Evolutionary conservation across 1,140 invertebrate genomes (phyloP).

Genomic region (Drosophila navojoa): DNA sequence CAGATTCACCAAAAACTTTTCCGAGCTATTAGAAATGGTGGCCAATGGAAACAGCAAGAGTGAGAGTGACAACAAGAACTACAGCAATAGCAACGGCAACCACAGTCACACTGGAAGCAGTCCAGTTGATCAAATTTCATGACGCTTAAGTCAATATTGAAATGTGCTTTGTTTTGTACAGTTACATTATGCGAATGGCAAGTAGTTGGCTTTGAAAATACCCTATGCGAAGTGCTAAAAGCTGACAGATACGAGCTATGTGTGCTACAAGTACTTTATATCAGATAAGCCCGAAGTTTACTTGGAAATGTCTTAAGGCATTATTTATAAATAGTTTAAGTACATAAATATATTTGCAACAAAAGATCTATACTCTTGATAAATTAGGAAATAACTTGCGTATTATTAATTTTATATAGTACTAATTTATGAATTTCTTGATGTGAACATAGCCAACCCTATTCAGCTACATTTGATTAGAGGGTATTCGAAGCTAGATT

Average conservation of each 20-base stretch:
- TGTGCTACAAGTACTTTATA: not conserved
- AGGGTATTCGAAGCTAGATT: not conserved
- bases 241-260: too few relatives aligned
- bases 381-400: too few relatives aligned
- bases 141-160: slow-evolving; percentile 34
- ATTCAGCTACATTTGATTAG: not conserved
- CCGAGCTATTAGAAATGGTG: slow-evolving; percentile 54
- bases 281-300: too few relatives aligned
- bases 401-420: too few relatives aligned
- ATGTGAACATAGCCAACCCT: not conserved
- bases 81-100: not conserved
- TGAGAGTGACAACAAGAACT: not conserved
- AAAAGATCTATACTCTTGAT: not conserved
- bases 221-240: not conserved
- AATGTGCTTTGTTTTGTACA: slow-evolving; percentile 35
- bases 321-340: not conserved
- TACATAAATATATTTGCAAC: not conserved
- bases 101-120: slow-evolving; percentile 5
- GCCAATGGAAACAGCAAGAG: slow-evolving; percentile 20
- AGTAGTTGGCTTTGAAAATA: slow-evolving; percentile 4
- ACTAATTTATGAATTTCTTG: too few relatives aligned
- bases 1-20: slow-evolving; percentile 59
- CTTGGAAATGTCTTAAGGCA: too few relatives aligned
- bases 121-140: slow-evolving; percentile 24
- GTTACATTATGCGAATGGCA: slow-evolving; percentile 7